Base-by-base conservation (phyloP, 2,888 invertebrate genomes). In the Melolontha melolontha region DNA sequence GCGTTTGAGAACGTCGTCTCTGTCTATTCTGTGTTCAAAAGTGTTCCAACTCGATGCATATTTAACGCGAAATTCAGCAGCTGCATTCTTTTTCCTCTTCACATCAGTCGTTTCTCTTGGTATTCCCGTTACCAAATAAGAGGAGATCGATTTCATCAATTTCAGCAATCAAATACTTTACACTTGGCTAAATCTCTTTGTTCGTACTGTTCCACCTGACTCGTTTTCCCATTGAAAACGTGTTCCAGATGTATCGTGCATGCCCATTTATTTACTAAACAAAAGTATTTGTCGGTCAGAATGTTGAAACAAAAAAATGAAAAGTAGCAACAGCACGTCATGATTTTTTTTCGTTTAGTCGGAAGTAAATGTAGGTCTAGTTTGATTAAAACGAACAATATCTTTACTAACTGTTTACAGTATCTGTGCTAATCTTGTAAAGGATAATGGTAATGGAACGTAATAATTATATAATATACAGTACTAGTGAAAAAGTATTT, bases 101-200 rank as follows among this genome's bases (percentile, higher is more conserved):
- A 22, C 17, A 40, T 54, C 40, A 16, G 54, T 54, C 55, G 39
- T 11, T 40, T 29, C 47, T 47, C 29, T 57, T 27, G 22, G 42
- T 22, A 34, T 34, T 42, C 1, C 27, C 29, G 44, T 59, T 44
- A 44, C 44, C 42, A 44, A 59, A 59, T 59, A 29, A 16, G 59
- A 49, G 47, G 34, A 16, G 47, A 47, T 66, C 66, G 57, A 76
- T 79, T 79, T 78, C 79, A 79, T 79, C 79, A 79, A 77, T 80
- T 78, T 77, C 73, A 63, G 75, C 79, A 79, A 79, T 79, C 78
- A 78, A 78, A 80, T 79, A 78, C 77, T 77, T 79, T 75, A 78
- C 80, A 77, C 78, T 75, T 74, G 71, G 77, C 74, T 77, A 75
- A 75, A 76, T 77, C 77, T 74, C 77, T 77, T 34, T 78, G 77